A percentile compares a stretch with the other conserved stretches of the same genome.
phyloP scores from a whole-genome alignment of 2,888 invertebrate species.

The Eristalis pertinax region DNA sequence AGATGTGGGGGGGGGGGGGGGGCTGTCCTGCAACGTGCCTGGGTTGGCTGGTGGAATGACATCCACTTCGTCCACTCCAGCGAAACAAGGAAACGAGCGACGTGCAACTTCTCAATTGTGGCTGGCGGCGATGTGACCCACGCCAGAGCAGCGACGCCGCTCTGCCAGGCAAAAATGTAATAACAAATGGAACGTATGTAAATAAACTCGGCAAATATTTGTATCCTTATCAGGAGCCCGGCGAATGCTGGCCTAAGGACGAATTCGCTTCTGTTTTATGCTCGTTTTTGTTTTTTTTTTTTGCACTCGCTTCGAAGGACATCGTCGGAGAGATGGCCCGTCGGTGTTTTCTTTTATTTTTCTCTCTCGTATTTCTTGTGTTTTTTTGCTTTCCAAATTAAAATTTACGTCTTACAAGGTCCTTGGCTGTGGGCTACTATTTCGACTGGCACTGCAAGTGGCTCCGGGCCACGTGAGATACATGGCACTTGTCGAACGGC shows the following conservation, averaged over 20 bases:
- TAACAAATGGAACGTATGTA: constrained; percentile 60
- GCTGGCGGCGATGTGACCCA: constrained; percentile 31
- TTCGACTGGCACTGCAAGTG: constrained; percentile 28
- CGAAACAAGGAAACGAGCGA: constrained; percentile 40
- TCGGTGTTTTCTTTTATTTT: constrained; percentile 23
- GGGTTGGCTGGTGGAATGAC: neutral
- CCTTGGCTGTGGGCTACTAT: constrained; percentile 59
- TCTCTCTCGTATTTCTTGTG: constrained; percentile 10
- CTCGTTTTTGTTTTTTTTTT: neutral
- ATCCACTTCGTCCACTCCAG: constrained; percentile 25
- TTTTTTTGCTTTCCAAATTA: constrained; percentile 54
- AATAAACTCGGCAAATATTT: constrained; percentile 67
- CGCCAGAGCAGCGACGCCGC: constrained; percentile 22
- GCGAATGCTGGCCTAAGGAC: constrained; percentile 51
- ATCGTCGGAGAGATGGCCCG: neutral
- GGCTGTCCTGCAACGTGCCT: constrained; percentile 6
- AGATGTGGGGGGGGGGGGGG: neutral
- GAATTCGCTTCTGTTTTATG: constrained; percentile 40
- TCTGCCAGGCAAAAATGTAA: constrained; percentile 51
- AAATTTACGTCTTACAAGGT: constrained; percentile 63
- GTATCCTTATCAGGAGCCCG: constrained; percentile 53
- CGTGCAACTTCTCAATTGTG: constrained; percentile 56
- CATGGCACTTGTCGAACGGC: constrained; percentile 30
- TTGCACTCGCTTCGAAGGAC: neutral
- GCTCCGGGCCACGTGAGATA: constrained; percentile 37